These are phyloP conservation scores for Gastracanthus pulcherrimus DNA, from an alignment of 2,888 invertebrate genomes.

Conservation along the genomic window DNA sequence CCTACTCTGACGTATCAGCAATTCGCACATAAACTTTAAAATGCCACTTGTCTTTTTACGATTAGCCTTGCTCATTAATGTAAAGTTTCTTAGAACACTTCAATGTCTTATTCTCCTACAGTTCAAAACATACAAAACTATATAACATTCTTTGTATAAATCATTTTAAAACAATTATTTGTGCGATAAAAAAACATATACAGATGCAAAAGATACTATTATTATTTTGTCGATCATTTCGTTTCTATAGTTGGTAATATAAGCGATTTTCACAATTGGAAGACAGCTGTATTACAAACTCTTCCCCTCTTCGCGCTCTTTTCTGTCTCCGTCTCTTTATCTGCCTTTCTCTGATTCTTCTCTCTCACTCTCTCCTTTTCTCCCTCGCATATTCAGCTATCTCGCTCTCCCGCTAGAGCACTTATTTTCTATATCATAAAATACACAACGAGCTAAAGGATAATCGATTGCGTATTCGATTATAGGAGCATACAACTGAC, in stretches of 20 bases:
- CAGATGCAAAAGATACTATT: too few relatives aligned
- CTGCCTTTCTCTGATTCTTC: neutral
- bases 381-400: too few relatives aligned
- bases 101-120: conserved; percentile 9
- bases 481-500: too few relatives aligned
- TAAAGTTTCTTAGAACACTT: conserved; percentile 21
- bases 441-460: neutral
- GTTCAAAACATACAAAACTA: neutral
- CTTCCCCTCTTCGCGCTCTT: neutral
- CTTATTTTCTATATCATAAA: neutral
- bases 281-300: neutral
- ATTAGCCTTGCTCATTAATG: conserved; percentile 21
- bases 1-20: neutral
- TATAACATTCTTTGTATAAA: neutral
- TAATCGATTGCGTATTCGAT: neutral
- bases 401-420: too few relatives aligned
- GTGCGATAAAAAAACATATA: too few relatives aligned
- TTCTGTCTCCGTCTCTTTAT: neutral
- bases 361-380: too few relatives aligned
- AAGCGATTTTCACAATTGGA: neutral
- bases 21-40: neutral
- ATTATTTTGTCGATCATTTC: too few relatives aligned
- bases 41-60: conserved; percentile 10
- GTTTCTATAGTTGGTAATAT: too few relatives aligned
- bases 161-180: neutral